Base-by-base conservation (phyloP, 23 tunicate genomes). In the Ascidia mentula region DNA sequence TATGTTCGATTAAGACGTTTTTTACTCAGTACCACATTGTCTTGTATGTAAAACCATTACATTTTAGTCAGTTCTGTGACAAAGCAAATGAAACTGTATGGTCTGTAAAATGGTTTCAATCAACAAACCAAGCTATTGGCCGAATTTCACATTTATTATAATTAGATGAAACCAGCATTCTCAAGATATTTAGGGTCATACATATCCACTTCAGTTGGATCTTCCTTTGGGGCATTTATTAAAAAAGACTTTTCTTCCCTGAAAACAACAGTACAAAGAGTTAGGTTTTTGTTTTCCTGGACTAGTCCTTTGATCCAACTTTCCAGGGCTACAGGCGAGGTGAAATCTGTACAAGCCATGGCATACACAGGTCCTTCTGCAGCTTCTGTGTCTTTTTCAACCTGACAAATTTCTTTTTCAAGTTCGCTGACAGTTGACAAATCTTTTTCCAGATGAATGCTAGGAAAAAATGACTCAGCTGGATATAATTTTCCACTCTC, bases 291-390 rank as follows among this genome's bases (percentile, higher is more conserved):
- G 76, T 93, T 93, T 22, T 81, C 74, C 26, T 77, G 85, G n/a
- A 79, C 65, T 60, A 93, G 69, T 12, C 98, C 98, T 15, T 87
- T 72, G 26, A 93, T 69, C 98, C 98, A 93, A 26, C 82, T 76
- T 42, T 73, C 33, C 69, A 93, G 42, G 12, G 98, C 98, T 53
- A 65, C 87, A 38, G 72, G 83, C 6, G 89, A 84, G 15, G 34
- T 93, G 42, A 77, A 60, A 76, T 93, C 98, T 3, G 98, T 88
- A 46, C 96, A 94, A 26, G 98, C 98, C 35, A 93, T 69, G 1
- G 92, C 98, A 77, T 80, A 93, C 38, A 88, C 93, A n/a, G 84
- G 77, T 22, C 98, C 98, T 80, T 93, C 98, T 0, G 82, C 84
- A 0, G 36, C 34, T 59, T 72, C 65, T 18, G 87, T 82, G 75